Evolutionary conservation across 2,888 invertebrate genomes (phyloP), one percentile per base, ranked within the genome.

Genomic region (Nomada fucata): DNA sequence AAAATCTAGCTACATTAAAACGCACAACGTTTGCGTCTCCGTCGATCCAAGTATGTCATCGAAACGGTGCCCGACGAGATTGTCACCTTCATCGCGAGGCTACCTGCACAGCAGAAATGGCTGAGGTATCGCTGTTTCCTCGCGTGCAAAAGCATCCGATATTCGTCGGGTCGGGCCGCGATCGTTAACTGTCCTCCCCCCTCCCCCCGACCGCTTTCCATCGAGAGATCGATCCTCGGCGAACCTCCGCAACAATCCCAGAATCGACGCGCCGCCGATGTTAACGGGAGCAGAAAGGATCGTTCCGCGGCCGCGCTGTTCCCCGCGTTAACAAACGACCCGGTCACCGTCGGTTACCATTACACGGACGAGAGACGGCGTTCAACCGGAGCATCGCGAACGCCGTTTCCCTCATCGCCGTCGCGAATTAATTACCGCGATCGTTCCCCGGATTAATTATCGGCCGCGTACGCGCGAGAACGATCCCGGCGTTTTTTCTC

Each of bases 271-370:
- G 72, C 65, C 73, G 77, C 55, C 55, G 57, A 61, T 67, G 86
- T 71, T 88, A 89, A 89, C 81, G 85, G 89, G 89, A 89, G 88
- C 88, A 82, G 88, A 86, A 89, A 89, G 85, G 72, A 86, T 86
- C 75, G 82, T 79, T 82, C 60, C 72, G 59, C 55, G 60, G 77
- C 60, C 60, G 52, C 72, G 73, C 69, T 67, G 70, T 85, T 52
- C 36, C 55, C 29, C 83, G 69, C 75, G 81, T 86, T 86, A 86
- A 76, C 76, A 81, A 81, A 82, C 81, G 81, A 53, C 65, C 59
- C 71, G 53, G 77, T 82, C 73, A 77, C 76, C 76, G 82, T 74
- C 82, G 64, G 78, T 82, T 83, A 83, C 57, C 73, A 74, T 77
- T 82, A 60, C 74, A 73, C 65, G 61, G 50, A 47, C 79, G 71